These are phyloP conservation scores for Nautilus pompilius DNA, from an alignment of 1,140 invertebrate genomes.

Conservation along the genomic window DNA sequence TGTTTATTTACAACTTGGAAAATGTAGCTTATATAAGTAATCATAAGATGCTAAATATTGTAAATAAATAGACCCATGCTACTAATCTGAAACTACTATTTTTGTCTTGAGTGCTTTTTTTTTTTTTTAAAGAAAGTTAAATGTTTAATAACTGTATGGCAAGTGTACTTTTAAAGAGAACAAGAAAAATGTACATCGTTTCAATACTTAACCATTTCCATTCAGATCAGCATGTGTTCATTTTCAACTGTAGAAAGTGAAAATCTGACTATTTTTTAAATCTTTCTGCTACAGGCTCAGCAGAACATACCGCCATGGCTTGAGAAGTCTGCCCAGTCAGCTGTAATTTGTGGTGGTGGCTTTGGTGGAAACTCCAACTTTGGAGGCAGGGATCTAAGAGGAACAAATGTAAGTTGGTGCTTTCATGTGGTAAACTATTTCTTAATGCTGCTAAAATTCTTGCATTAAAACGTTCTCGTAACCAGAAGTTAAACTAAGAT, in stretches of 20 bases:
- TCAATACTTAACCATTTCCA: neutral
- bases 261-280: neutral
- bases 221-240: conserved; percentile 2
- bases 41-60: no score
- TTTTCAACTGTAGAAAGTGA: neutral
- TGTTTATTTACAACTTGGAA: no score
- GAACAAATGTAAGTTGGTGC: conserved; percentile 36
- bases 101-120: conserved; percentile 8
- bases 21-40: no score
- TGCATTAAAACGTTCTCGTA: no score
- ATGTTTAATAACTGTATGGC: neutral
- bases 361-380: conserved; percentile 25
- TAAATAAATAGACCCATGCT: neutral
- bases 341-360: conserved; percentile 12
- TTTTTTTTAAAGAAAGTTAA: neutral
- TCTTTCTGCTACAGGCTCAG: conserved; percentile 46
- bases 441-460: no score
- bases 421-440: no score
- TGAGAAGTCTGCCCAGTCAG: conserved; percentile 30
- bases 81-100: neutral
- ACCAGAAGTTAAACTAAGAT: no score
- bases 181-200: neutral
- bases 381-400: conserved; percentile 48
- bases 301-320: conserved; percentile 57
- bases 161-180: neutral